Evolutionary conservation across 2,888 invertebrate genomes (phyloP), one percentile per base, ranked within the genome.

Genomic region (Drosophila paranaensis): DNA sequence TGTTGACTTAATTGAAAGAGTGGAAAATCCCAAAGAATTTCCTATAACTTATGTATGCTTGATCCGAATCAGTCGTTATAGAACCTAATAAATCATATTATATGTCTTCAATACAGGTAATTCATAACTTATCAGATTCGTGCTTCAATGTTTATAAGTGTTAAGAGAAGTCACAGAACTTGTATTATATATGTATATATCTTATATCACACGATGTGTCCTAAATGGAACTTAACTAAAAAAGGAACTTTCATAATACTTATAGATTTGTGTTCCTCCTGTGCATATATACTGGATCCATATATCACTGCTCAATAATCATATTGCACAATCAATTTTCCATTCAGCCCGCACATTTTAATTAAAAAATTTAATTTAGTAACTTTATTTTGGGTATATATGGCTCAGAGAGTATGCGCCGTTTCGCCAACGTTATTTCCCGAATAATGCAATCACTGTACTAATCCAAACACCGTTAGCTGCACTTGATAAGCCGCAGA

Each of bases 361-460:
- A 6, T 27, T 27, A 16, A 16, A 46, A 20, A 25, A 6, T 8
- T 33, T 8, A 33, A 8, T 8, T 33, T 33, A 33, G 33, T 8
- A 8, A 10, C 2, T 10, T 4, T 13, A 16, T 25, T 13, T 45
- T 13, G 9, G 13, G n/a, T 0, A 20, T 45, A 11, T 10, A n/a
- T 27, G 10, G 10, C n/a, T 39, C 35, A 0, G 5, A 20, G 27
- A n/a, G n/a, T n/a, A 5, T 4, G 6, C 9, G 40, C 16, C n/a
- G 1, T 3, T 33, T 48, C 6, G 43, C 6, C 2, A 30, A 46
- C 39, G 25, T 43, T 54, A 33, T 42, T 54, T 35, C 54, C 33
- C 20, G 42, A 33, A 53, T 54, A 42, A 43, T 53, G 54, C 53
- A 35, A 20, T 51, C 20, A 33, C 10, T n/a, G 5, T 9, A 60